phyloP scores from a whole-genome alignment of 2,113 vertebrate genomes.

The Phainopepla nitens region DNA sequence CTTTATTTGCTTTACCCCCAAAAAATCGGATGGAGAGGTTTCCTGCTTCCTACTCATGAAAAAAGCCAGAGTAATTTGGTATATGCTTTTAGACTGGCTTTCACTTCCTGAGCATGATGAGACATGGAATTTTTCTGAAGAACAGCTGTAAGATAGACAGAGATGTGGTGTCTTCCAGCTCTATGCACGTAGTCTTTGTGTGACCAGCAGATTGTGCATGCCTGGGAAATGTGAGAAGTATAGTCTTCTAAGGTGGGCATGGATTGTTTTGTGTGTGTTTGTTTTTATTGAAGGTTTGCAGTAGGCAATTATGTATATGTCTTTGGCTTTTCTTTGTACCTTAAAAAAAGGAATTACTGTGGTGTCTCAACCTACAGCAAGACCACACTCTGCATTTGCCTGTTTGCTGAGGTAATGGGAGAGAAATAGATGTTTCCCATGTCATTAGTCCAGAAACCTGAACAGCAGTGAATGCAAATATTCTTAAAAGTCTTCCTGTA shows the following conservation, averaged over 20 bases:
- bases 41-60: background rate
- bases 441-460: background rate
- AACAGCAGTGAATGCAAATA: background rate
- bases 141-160: background rate
- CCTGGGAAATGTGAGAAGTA: background rate
- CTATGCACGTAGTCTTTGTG: background rate
- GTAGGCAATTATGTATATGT: background rate
- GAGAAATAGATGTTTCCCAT: background rate
- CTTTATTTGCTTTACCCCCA: conserved; percentile 8
- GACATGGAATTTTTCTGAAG: background rate
- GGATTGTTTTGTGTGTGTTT: background rate
- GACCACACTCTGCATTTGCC: background rate
- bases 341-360: background rate
- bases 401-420: background rate
- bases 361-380: background rate
- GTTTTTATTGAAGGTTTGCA: background rate
- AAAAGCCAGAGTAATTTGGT: background rate
- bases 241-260: background rate
- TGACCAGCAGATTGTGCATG: background rate
- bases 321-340: background rate
- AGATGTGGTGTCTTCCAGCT: background rate
- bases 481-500: background rate
- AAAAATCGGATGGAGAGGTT: background rate
- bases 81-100: background rate
- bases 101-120: background rate